Percentiles rank a stretch among this genome's conserved stretches.
Evolutionary conservation across 2,797 vertebrate species (phyloP).

Genomic region (Sebastes jordani): DNA sequence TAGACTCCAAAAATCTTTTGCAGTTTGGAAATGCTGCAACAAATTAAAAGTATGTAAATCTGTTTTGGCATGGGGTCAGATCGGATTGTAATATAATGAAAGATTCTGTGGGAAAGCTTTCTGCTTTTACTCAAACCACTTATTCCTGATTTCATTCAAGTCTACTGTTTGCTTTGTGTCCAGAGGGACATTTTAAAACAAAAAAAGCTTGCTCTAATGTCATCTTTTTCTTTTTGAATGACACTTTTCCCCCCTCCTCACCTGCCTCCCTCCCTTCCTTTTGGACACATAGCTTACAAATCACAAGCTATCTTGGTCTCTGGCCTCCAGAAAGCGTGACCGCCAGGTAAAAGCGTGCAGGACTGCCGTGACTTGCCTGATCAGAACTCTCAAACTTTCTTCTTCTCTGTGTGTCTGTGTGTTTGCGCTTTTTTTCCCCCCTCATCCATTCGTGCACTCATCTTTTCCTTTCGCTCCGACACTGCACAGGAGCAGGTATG

Average conservation of each 20-base stretch:
- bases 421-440: constrained; percentile 55
- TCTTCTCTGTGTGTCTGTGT: constrained; percentile 72
- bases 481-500: constrained; percentile 62
- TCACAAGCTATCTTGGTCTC: constrained; percentile 89
- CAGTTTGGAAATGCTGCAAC: constrained; percentile 16
- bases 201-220: constrained; percentile 78
- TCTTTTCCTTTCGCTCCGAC: constrained; percentile 54
- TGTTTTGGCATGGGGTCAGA: not conserved
- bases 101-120: constrained; percentile 13
- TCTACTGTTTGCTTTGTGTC: constrained; percentile 63
- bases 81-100: constrained; percentile 35
- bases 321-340: constrained; percentile 89
- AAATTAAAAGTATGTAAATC: not conserved
- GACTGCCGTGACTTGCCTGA: constrained; percentile 85
- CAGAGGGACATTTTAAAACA: constrained; percentile 62
- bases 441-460: constrained; percentile 61
- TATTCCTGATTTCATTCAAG: constrained; percentile 27
- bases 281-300: constrained; percentile 88
- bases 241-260: constrained; percentile 73
- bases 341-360: constrained; percentile 86
- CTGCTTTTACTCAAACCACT: constrained; percentile 12
- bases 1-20: not conserved
- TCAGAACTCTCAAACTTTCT: constrained; percentile 71
- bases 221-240: constrained; percentile 84
- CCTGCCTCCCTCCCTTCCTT: constrained; percentile 75